These are phyloP conservation scores for Oophaga sylvatica DNA, from an alignment of 2,797 vertebrate species.

Conservation along the genomic window DNA sequence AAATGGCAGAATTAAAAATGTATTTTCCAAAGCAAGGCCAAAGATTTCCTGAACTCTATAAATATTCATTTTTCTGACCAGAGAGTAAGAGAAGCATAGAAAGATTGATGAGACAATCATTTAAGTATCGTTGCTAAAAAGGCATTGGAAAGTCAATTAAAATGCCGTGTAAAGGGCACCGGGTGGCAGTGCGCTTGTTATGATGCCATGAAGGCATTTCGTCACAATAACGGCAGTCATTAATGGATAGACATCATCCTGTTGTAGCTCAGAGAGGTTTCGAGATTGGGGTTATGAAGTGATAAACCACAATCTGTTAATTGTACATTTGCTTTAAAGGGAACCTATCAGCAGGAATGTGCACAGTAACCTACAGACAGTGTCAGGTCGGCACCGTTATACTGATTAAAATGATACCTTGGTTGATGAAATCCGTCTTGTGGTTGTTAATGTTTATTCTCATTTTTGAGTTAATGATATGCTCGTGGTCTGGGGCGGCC, in stretches of 20 bases:
- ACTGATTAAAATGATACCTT: too few relatives aligned
- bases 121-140: slow-evolving; percentile 11
- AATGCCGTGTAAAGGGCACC: not conserved
- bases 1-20: slow-evolving; percentile 21
- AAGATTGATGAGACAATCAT: slow-evolving; percentile 29
- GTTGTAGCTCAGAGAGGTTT: not conserved
- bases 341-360: too few relatives aligned
- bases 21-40: slow-evolving; percentile 15
- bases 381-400: too few relatives aligned
- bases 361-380: too few relatives aligned
- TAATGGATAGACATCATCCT: not conserved
- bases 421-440: too few relatives aligned
- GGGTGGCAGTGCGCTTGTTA: not conserved
- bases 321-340: slow-evolving; percentile 9
- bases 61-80: slow-evolving; percentile 39
- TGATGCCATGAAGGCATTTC: not conserved
- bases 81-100: not conserved
- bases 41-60: slow-evolving; percentile 31
- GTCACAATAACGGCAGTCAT: slow-evolving; percentile 30
- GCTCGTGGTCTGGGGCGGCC: too few relatives aligned
- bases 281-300: not conserved
- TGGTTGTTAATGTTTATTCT: too few relatives aligned
- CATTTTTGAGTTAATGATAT: too few relatives aligned
- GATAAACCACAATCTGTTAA: not conserved
- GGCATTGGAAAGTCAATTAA: slow-evolving; percentile 33